Evolutionary conservation across 2,888 invertebrate species (phyloP), one percentile per base, ranked within the genome.

Genomic region (Drosophila dives): DNA sequence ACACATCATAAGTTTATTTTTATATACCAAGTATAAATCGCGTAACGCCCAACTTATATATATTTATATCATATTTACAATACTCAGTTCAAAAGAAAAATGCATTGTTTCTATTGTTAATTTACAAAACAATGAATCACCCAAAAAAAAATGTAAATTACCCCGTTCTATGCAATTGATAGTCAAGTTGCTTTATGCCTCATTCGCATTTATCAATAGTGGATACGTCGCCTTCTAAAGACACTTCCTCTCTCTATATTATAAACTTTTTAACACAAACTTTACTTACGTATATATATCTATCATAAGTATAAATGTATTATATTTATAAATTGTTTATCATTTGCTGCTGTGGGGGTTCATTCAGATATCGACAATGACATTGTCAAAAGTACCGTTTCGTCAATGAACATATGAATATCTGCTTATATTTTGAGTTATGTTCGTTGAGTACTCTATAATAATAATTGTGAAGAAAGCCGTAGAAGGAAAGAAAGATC

Each of bases 191-290:
- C 70, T 74, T 81, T 78, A 67, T 86, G 72, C 61, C 70, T 61
- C 65, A 73, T 69, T 64, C 50, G 32, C 55, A 71, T 70, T 87
- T 84, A 84, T 87, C 87, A 89, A 82, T 76, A 62, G 23, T 23
- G 48, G 53, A 29, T 48, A 58, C 29, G 51, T 70, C 65, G 63
- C 65, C 69, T 65, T 77, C 50, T 38, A 64, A 51, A 87, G 77
- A 74, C 64, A 89, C 69, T 83, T 86, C 84, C 83, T 83, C 70
- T 74, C 58, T 73, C 67, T 75, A 60, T 78, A 77, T 77, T 63
- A 58, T 51, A 55, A 69, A 40, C 58, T 71, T 59, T 59, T 54
- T 77, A 50, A 20, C 12, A 36, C 15, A 20, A 3, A 12, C 42
- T 12, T 12, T 45, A 11, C 7, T 12, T 55, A n/a, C 12, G n/a